phyloP scores from a whole-genome alignment of 30 jellyfish, hydroid and myxozoan species.

The Thelohanellus kitauei region DNA sequence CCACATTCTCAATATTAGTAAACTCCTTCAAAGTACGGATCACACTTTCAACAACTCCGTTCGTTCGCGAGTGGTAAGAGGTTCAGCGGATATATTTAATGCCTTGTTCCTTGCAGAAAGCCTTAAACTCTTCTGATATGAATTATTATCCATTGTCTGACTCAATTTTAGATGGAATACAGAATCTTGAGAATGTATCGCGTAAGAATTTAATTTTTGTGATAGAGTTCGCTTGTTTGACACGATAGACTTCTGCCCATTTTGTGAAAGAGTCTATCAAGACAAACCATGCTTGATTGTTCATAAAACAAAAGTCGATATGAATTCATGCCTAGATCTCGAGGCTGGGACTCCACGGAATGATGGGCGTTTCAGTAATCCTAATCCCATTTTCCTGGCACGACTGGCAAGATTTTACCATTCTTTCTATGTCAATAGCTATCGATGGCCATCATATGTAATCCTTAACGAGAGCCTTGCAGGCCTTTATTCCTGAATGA shows the following conservation, averaged over 20 bases:
- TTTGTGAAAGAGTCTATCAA: slow-evolving; percentile 8
- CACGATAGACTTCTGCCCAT: slow-evolving; percentile 10
- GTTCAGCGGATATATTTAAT: too few relatives aligned
- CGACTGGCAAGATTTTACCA: slow-evolving; percentile 1
- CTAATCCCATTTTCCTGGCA: slow-evolving; percentile 6
- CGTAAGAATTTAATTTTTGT: slow-evolving; percentile 3
- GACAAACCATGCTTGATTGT: slow-evolving; percentile 3
- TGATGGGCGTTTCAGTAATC: slow-evolving; percentile 2
- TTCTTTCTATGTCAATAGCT: slow-evolving; percentile 1
- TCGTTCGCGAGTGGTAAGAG: too few relatives aligned
- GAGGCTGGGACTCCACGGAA: slow-evolving; percentile 1
- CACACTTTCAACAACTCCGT: too few relatives aligned
- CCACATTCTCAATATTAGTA: too few relatives aligned
- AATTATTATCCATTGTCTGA: too few relatives aligned
- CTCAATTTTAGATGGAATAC: too few relatives aligned
- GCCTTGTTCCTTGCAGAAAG: too few relatives aligned
- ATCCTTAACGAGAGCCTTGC: too few relatives aligned
- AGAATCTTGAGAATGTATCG: too few relatives aligned
- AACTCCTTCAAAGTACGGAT: too few relatives aligned
- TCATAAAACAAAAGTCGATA: slow-evolving; percentile 11
- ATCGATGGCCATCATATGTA: slow-evolving; percentile 2
- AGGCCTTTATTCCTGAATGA: too few relatives aligned
- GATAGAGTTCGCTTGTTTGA: slow-evolving; percentile 3
- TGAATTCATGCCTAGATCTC: slow-evolving; percentile 6
- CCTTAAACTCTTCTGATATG: too few relatives aligned